Conservation (phyloP, 2,888 invertebrate species). For the Apamea anceps region DNA sequence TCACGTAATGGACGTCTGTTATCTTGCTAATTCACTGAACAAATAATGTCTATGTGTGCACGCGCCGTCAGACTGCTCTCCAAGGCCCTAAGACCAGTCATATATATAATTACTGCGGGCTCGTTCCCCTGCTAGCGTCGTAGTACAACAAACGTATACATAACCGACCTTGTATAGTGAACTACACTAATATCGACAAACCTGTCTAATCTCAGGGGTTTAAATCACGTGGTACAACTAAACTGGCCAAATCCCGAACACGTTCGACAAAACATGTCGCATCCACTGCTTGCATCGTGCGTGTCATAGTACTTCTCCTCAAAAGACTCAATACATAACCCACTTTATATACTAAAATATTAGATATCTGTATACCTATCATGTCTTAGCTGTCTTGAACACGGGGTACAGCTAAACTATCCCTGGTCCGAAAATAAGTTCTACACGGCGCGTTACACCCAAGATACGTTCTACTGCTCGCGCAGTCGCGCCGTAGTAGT, state of each 20-base stretch:
- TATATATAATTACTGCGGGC: slow-evolving; percentile 68
- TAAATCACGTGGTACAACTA: not conserved
- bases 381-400: slow-evolving; percentile 91
- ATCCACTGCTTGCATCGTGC: slow-evolving; percentile 91
- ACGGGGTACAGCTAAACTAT: slow-evolving; percentile 92
- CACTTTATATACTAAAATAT: slow-evolving; percentile 67
- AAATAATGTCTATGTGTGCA: too few species aligned
- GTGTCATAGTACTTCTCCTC: slow-evolving; percentile 91
- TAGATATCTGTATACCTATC: slow-evolving; percentile 83
- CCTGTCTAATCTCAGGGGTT: not conserved
- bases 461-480: slow-evolving; percentile 92
- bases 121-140: slow-evolving; percentile 92
- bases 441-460: slow-evolving; percentile 91
- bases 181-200: not conserved
- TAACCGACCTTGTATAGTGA: slow-evolving; percentile 82
- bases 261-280: too few species aligned
- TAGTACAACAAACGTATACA: slow-evolving; percentile 94
- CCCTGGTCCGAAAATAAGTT: slow-evolving; percentile 92
- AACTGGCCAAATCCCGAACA: too few species aligned
- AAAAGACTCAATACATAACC: slow-evolving; percentile 94
- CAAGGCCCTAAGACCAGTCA: not conserved
- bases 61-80: not conserved
- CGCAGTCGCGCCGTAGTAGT: slow-evolving; percentile 93
- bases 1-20: not conserved
- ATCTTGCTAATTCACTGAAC: not conserved